Evolutionary conservation across 2,113 vertebrate species (phyloP), one percentile per base, ranked within the genome.

Genomic region (Choloepus hoffmanni): DNA sequence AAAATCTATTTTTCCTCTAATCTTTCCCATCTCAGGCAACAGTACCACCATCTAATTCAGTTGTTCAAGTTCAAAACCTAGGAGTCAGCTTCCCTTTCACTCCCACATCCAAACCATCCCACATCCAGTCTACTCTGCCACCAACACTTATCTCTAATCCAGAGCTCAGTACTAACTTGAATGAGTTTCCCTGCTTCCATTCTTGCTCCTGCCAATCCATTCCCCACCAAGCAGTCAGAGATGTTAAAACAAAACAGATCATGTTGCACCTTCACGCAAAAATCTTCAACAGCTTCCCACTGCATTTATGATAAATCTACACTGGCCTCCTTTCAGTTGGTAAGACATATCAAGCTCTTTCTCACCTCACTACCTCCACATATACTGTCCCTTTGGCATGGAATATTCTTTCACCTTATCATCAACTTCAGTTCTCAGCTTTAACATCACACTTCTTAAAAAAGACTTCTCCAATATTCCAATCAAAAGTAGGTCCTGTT

Each of bases 401-500:
- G 53, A 96, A 87, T 23, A 18, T 53, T 58, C 26, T 85, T 94
- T n/a, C 12, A 50, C 19, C 48, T 62, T 94, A 67, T 81, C 33
- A 23, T 90, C 55, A 90, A 84, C 21, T 79, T 72, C 53, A 94
- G 60, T 63, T 78, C 50, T 94, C 40, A 33, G 36, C 53, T 82
- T 83, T 77, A 89, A 28, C 48, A 55, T 70, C 65, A 85, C 19
- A 94, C 21, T 76, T 95, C 65, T 43, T 58, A 30, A 86, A 90
- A 89, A 94, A 70, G 19, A 14, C 4, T 14, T 92, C 40, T 14
- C 43, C 62, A 63, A 87, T 53, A 74, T 2, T 21, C 53, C 74
- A 92, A 33, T 45, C 90, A 90, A 76, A 94, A 95, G 43, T 65
- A 89, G 28, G 60, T 86, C 19, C 45, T 24, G 24, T 77, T 78